These are phyloP conservation scores for Neosilurus hyrtlii DNA, from an alignment of 2,797 vertebrate species.

Conservation along the genomic window DNA sequence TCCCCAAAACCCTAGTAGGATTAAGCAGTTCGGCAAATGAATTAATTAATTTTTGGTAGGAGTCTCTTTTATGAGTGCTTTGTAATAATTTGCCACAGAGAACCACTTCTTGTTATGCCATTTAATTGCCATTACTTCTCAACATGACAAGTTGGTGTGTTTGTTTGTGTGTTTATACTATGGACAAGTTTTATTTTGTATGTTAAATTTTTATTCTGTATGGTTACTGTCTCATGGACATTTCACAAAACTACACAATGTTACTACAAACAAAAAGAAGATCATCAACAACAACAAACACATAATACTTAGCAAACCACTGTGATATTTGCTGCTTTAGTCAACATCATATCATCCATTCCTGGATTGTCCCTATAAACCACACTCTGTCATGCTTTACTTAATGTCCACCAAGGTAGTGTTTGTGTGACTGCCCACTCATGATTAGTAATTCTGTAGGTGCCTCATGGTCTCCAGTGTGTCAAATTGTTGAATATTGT, in stretches of 20 bases:
- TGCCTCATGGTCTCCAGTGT: slow-evolving; percentile 36
- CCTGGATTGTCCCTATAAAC: neutral
- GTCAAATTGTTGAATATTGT: slow-evolving; percentile 42
- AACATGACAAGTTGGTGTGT: too few relatives aligned
- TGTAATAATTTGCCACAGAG: too few relatives aligned
- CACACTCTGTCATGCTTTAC: neutral
- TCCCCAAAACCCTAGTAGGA: too few relatives aligned
- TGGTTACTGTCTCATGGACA: neutral
- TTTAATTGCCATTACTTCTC: too few relatives aligned
- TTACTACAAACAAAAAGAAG: neutral
- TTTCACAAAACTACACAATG: neutral
- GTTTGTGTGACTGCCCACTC: neutral
- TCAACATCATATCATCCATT: neutral
- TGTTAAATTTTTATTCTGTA: too few relatives aligned
- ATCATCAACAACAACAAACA: too few relatives aligned
- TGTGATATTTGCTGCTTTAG: neutral
- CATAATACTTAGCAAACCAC: neutral
- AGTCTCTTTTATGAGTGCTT: too few relatives aligned
- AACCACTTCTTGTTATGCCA: too few relatives aligned
- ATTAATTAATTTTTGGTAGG: too few relatives aligned
- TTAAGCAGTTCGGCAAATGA: too few relatives aligned
- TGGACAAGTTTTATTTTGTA: too few relatives aligned
- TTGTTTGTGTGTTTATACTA: too few relatives aligned
- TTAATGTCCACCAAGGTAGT: neutral
- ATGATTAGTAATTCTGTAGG: slow-evolving; percentile 29